Base-by-base conservation (phyloP, 2,888 invertebrate species). In the Andrena trimmerana region DNA sequence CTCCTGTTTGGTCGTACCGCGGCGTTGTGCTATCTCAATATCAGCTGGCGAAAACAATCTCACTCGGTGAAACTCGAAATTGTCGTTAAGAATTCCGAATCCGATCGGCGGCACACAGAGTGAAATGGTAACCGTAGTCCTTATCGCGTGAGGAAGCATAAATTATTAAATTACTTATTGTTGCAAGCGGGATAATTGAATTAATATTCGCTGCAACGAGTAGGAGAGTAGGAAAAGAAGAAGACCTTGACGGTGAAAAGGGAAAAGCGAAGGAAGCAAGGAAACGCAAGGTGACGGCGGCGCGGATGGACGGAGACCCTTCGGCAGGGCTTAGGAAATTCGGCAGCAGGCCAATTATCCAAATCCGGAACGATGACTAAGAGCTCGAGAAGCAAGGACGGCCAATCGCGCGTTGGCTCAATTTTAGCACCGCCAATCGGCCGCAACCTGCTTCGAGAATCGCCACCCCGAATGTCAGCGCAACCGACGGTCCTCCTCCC, bases 361-460 rank as follows among this genome's bases (percentile, higher is more conserved):
- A 91, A 91, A 91, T 90, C 81, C 86, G 89, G 88, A 88, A 88
- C 88, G 90, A 82, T 92, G 92, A 92, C 91, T 92, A 92, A 92
- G 90, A 86, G 77, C 52, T 42, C 62, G 72, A 69, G 69, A 78
- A 73, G 57, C 63, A 60, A 74, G 75, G 65, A 36, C 76, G 65
- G 73, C 86, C 86, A 89, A 89, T 89, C 78, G 68, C 59, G 74
- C 31, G 59, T 59, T 16, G 33, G 80, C 60, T 78, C 87, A 87
- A 85, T 87, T 89, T 90, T 90, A 88, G 87, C 79, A 84, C 86
- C 81, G 78, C 88, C 88, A 88, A 91, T 90, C 84, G 86, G 77
- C 73, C 62, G 79, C 84, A 77, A 82, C 82, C 81, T 78, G 86
- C 54, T 67, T 74, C 81, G 84, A 65, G 78, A 86, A 86, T 86